Evolutionary conservation across 2,888 invertebrate species (phyloP).

Genomic region (Orthonychiurus folsomi): DNA sequence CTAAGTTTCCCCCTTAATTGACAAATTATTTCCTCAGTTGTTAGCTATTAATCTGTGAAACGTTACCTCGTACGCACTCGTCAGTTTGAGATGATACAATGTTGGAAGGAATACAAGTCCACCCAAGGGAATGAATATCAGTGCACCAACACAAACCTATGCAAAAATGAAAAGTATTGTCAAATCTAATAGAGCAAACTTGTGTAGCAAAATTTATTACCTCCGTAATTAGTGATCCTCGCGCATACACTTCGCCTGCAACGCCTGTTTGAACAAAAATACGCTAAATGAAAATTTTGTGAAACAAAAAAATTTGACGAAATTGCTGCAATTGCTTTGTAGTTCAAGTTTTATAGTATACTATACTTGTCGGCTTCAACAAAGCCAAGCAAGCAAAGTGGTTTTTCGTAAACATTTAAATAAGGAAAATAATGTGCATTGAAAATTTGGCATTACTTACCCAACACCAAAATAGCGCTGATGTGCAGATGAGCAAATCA

Average conservation of each 20-base stretch:
- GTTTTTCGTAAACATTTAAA: too few species aligned
- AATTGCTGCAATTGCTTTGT: too few species aligned
- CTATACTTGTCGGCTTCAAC: too few species aligned
- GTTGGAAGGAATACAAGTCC: conserved; percentile 42
- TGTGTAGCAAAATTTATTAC: conserved; percentile 11
- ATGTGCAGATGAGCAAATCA: too few species aligned
- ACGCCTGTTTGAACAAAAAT: conserved; percentile 41
- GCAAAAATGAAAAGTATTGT: not conserved
- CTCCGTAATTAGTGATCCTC: conserved; percentile 42
- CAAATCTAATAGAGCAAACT: not conserved
- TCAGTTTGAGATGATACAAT: conserved; percentile 42
- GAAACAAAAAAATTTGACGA: too few species aligned
- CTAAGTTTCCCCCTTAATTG: not conserved
- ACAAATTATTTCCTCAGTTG: not conserved
- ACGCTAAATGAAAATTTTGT: not conserved
- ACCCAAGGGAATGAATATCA: conserved; percentile 41
- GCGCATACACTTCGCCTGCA: conserved; percentile 43
- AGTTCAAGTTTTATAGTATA: too few species aligned
- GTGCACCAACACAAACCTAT: conserved; percentile 36
- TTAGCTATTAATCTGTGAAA: too few species aligned
- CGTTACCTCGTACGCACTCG: conserved; percentile 43
- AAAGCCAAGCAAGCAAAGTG: too few species aligned
- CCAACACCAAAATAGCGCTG: conserved; percentile 40
- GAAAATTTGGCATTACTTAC: conserved; percentile 24
- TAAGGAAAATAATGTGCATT: too few species aligned